A percentile compares a stretch with the other conserved stretches of the same genome.
phyloP scores from a whole-genome alignment of 2,888 invertebrate genomes.

The Ectropis crepuscularia region DNA sequence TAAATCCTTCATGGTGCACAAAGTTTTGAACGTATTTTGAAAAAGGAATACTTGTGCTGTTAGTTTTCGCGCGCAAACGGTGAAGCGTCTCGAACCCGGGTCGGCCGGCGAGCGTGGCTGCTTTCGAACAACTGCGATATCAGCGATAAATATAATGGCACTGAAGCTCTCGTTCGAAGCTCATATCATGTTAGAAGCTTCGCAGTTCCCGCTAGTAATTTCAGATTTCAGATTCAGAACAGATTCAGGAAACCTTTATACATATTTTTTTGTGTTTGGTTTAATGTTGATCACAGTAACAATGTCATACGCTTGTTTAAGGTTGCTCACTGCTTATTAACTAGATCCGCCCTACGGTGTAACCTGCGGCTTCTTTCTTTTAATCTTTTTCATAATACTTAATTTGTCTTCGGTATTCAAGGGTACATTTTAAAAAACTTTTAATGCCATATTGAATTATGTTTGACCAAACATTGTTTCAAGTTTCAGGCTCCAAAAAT shows the following conservation, averaged over 20 bases:
- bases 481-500: too few species aligned
- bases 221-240: too few species aligned
- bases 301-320: too few species aligned
- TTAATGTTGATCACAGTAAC: too few species aligned
- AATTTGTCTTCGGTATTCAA: too few species aligned
- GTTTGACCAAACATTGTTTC: too few species aligned
- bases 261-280: background rate
- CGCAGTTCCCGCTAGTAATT: conserved; percentile 3
- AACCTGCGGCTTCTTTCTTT: too few species aligned
- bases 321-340: too few species aligned
- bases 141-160: background rate
- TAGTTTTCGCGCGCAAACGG: conserved; percentile 14
- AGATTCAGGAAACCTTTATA: background rate
- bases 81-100: conserved; percentile 8
- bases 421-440: too few species aligned
- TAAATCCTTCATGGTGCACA: background rate
- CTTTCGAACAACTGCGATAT: conserved; percentile 24
- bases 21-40: background rate
- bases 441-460: too few species aligned
- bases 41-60: background rate
- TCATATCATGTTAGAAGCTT: conserved; percentile 7
- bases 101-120: conserved; percentile 31
- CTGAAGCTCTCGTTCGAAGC: conserved; percentile 5
- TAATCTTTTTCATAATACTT: too few species aligned
- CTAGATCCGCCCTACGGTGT: too few species aligned